phyloP scores from a whole-genome alignment of 2,888 invertebrate genomes.

The Entomobrya proxima region DNA sequence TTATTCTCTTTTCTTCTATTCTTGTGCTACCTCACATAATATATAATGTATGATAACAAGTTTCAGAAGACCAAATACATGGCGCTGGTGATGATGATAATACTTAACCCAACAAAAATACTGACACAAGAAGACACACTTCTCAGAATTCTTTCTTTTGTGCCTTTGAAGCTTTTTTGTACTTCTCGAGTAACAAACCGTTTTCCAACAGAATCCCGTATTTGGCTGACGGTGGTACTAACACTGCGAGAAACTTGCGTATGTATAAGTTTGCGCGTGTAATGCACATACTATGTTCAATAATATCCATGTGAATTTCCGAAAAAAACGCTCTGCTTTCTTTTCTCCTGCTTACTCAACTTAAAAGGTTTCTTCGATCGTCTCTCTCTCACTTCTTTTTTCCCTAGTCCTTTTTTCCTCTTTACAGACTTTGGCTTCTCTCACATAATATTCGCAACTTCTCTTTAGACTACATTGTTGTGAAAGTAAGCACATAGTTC shows the following conservation, averaged over 20 bases:
- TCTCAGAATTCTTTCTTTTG: constrained; percentile 12
- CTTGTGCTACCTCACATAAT: constrained; percentile 14
- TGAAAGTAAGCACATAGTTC: constrained; percentile 38
- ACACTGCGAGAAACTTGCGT: not conserved
- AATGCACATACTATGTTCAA: constrained; percentile 34
- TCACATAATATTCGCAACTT: constrained; percentile 35
- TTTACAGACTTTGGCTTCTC: constrained; percentile 35
- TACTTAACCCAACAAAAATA: constrained; percentile 34
- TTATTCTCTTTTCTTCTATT: not conserved
- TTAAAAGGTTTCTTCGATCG: constrained; percentile 56
- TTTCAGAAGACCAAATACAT: constrained; percentile 6
- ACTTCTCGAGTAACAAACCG: constrained; percentile 20
- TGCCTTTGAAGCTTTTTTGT: constrained; percentile 31
- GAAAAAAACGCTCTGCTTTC: constrained; percentile 34
- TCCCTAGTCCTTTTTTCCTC: not conserved
- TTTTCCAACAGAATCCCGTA: constrained; percentile 26
- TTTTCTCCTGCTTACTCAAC: constrained; percentile 27
- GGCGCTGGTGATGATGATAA: constrained; percentile 2
- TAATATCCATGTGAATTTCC: constrained; percentile 45
- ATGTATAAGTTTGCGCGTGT: not conserved
- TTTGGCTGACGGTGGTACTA: not conserved
- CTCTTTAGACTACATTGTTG: constrained; percentile 17
- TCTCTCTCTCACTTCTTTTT: constrained; percentile 7
- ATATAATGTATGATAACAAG: constrained; percentile 34
- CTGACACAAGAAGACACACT: constrained; percentile 28